Base-by-base conservation (phyloP, 2,797 vertebrate genomes). In the Bovichtus variegatus region DNA sequence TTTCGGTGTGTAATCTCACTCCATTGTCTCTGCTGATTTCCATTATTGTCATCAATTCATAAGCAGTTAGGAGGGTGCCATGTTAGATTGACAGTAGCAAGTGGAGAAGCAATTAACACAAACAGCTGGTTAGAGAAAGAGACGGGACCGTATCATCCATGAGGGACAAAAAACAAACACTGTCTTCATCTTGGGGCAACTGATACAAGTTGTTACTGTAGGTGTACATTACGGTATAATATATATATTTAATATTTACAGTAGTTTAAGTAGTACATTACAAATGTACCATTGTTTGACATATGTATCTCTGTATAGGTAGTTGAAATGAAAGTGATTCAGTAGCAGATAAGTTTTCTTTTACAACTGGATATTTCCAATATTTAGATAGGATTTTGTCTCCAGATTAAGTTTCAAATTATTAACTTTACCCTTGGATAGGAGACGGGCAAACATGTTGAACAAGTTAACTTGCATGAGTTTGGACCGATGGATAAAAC, bases 21-120 rank as follows among this genome's bases (percentile, higher is more conserved):
- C 68, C 58, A 90, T 90, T 91, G 89, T 90, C 72, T 84, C 72
- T 47, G 59, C 71, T 84, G 86, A 92, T 92, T 91, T 83, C 82
- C 84, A 77, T 87, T 92, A 87, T 89, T 91, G 83, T 89, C 86
- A 82, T 93, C 87, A 84, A 85, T 93, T 92, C 87, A 83, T 75
- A 80, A 78, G 84, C 84, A 64, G 81, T 90, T 89, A 87, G 80
- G 72, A 78, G 75, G 83, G 73, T 41, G 86, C 76, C 66, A 50
- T 81, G 84, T 80, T 87, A 83, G 89, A 92, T 88, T 93, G 90
- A 91, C 89, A 84, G 82, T 65, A 78, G 74, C 57, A 82, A 91
- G 86, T 77, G 78, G 86, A 84, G 79, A 84, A 71, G 87, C 84
- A 92, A 94, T 93, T 92, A 93, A 87, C 87, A 58, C 73, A 81